Evolutionary conservation across 2,113 vertebrate genomes (phyloP).

Genomic region (Osmerus mordax): DNA sequence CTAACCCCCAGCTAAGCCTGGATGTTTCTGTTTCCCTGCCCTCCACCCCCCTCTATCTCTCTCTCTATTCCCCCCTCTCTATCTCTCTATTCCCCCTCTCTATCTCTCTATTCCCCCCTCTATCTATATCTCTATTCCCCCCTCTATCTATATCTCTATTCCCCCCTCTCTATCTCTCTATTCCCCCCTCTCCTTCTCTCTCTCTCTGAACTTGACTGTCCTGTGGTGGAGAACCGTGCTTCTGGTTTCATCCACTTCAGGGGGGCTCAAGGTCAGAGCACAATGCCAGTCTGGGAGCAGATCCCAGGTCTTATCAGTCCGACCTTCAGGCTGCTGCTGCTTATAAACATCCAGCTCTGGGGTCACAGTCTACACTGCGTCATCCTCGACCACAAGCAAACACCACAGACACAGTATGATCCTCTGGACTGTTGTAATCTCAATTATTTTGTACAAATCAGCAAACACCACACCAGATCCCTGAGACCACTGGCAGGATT

Average conservation of each 20-base stretch:
- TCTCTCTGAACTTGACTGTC: constrained; percentile 51
- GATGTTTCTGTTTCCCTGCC: constrained; percentile 44
- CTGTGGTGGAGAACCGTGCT: constrained; percentile 44
- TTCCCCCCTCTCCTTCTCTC: background rate
- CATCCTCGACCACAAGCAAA: too few relatives aligned
- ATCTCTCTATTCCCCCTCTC: background rate
- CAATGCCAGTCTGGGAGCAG: constrained; percentile 64
- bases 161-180: background rate
- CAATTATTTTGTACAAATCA: too few relatives aligned
- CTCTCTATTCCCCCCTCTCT: background rate
- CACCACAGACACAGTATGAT: too few relatives aligned
- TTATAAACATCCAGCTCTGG: constrained; percentile 40
- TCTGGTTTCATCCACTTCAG: constrained; percentile 66
- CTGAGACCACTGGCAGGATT: too few relatives aligned
- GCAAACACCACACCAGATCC: too few relatives aligned
- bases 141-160: background rate
- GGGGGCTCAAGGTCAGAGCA: constrained; percentile 66
- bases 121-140: background rate
- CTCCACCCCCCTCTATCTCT: background rate
- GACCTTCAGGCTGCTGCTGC: constrained; percentile 72
- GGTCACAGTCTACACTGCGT: too few relatives aligned
- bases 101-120: background rate
- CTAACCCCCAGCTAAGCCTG: constrained; percentile 47
- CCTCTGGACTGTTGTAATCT: too few relatives aligned
- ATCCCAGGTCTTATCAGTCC: constrained; percentile 70